Conservation (phyloP, 2,797 vertebrate species). For the Tenualosa thibaudeaui region DNA sequence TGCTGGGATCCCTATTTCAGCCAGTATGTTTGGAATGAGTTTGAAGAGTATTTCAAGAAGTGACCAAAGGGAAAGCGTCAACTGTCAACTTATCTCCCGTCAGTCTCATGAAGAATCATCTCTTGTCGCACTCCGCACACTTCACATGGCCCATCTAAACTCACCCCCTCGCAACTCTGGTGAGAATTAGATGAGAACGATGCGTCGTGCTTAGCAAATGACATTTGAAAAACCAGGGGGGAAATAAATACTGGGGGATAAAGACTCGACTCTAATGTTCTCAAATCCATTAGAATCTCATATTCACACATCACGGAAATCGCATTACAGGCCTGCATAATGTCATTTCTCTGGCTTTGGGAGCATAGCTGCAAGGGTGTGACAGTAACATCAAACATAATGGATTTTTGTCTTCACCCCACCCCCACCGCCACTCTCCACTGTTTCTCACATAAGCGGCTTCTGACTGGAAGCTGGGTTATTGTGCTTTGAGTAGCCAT, state of each 20-base stretch:
- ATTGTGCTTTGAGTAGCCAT: constrained; percentile 21
- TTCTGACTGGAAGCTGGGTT: constrained; percentile 15
- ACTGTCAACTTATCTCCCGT: constrained; percentile 39
- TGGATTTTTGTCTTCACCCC: constrained; percentile 68
- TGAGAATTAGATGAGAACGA: constrained; percentile 53
- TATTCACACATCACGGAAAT: constrained; percentile 79
- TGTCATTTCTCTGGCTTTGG: constrained; percentile 74
- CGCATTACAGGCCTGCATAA: constrained; percentile 78
- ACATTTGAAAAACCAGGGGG: constrained; percentile 74
- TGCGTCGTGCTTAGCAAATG: constrained; percentile 77
- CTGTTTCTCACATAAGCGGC: background rate
- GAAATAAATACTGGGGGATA: constrained; percentile 78
- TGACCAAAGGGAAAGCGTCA: constrained; percentile 34
- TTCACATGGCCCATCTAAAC: background rate
- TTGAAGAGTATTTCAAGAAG: constrained; percentile 26
- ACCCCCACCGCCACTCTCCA: too few relatives aligned
- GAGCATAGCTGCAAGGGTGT: constrained; percentile 62
- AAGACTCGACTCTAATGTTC: constrained; percentile 77
- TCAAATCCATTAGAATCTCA: constrained; percentile 83
- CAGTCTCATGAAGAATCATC: constrained; percentile 33
- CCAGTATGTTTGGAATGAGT: background rate
- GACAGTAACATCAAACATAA: constrained; percentile 78
- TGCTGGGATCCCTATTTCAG: background rate
- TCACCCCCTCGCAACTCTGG: background rate
- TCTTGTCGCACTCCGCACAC: constrained; percentile 27